phyloP scores from a whole-genome alignment of 2,888 invertebrate species.

The Isotomurus palustris region DNA sequence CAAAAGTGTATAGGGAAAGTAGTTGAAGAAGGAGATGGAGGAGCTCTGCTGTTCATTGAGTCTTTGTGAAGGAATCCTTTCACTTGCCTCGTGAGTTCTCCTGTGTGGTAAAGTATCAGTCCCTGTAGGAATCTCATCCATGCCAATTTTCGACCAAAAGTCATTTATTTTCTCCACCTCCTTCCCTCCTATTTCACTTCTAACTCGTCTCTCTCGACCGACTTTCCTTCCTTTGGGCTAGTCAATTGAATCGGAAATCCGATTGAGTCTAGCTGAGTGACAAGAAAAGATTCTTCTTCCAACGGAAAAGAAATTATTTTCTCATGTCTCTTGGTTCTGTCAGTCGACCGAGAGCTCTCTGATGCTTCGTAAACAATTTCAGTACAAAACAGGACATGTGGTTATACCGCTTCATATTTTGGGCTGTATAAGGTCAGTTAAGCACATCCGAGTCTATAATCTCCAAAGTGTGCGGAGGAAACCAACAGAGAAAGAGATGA shows the following conservation, averaged over 20 bases:
- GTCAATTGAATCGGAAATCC: constrained; percentile 4
- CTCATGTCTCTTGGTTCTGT: background rate
- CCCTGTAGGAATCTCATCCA: constrained; percentile 20
- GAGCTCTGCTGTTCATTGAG: too few species aligned
- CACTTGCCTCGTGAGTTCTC: background rate
- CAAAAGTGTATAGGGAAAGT: too few species aligned
- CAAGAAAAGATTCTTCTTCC: background rate
- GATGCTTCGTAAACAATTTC: too few species aligned
- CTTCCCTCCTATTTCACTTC: background rate
- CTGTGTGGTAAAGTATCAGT: background rate
- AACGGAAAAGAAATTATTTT: background rate
- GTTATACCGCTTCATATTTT: too few species aligned
- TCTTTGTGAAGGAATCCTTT: background rate
- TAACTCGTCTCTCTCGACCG: too few species aligned
- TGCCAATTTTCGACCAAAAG: constrained; percentile 29
- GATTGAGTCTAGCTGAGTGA: constrained; percentile 2
- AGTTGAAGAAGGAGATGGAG: too few species aligned
- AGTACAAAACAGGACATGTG: too few species aligned
- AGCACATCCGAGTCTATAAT: too few species aligned
- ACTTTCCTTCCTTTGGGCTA: background rate
- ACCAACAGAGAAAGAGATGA: background rate
- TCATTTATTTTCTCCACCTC: constrained; percentile 24
- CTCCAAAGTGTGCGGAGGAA: too few species aligned
- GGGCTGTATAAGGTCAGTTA: too few species aligned
- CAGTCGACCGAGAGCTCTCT: background rate